phyloP scores from a whole-genome alignment of 2,113 vertebrate species.

The Callaeas wilsoni region DNA sequence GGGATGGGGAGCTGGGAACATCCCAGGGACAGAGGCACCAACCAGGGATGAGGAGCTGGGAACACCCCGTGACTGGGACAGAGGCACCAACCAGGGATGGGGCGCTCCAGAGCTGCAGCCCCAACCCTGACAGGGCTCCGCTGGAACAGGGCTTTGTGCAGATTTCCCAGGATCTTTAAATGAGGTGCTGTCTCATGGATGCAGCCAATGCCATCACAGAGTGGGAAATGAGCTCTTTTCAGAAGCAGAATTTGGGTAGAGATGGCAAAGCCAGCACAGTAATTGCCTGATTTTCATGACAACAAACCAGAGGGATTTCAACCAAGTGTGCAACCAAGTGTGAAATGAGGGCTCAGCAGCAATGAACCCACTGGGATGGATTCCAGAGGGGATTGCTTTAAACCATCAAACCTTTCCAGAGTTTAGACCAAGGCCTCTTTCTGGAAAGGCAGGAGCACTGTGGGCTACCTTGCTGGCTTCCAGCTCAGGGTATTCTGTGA shows the following conservation, averaged over 20 bases:
- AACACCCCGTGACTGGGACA: neutral
- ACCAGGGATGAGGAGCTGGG: neutral
- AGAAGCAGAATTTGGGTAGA: neutral
- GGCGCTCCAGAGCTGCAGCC: neutral
- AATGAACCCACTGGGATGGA: neutral
- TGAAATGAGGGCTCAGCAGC: neutral
- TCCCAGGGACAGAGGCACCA: neutral
- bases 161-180: neutral
- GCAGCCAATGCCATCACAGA: accelerated
- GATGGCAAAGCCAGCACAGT: neutral
- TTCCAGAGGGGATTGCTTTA: neutral
- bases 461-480: neutral
- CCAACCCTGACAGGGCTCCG: neutral
- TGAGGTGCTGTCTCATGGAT: neutral
- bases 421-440: neutral
- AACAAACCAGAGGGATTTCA: neutral
- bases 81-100: accelerated
- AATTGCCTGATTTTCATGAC: neutral
- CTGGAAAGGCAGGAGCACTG: neutral
- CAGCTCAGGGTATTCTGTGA: neutral
- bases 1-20: neutral
- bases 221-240: neutral
- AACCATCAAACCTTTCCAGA: neutral
- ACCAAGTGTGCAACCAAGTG: neutral
- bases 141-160: neutral